Evolutionary conservation across 2,797 vertebrate species (phyloP).

Genomic region (Gadopsis bispinosus): DNA sequence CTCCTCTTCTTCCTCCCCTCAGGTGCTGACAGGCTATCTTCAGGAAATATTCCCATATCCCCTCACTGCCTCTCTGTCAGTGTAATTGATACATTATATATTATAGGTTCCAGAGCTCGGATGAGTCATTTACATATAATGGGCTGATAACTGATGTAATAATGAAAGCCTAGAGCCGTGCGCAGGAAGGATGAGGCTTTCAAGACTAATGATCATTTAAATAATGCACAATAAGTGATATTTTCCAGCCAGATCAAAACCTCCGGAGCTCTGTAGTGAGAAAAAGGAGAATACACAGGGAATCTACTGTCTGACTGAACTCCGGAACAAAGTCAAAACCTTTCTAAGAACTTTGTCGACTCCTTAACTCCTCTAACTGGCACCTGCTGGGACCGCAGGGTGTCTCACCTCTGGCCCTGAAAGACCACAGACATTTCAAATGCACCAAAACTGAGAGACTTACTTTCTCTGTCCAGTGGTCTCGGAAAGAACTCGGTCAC

Average conservation of each 20-base stretch:
- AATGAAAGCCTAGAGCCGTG: slow-evolving; percentile 74
- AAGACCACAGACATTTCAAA: slow-evolving; percentile 26
- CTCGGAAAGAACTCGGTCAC: background rate
- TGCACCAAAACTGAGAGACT: background rate
- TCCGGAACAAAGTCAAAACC: slow-evolving; percentile 52
- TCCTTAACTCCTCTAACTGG: slow-evolving; percentile 40
- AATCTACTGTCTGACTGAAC: slow-evolving; percentile 38
- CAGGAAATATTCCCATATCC: slow-evolving; percentile 65
- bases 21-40: slow-evolving; percentile 66
- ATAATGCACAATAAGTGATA: slow-evolving; percentile 77
- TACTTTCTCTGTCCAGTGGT: background rate
- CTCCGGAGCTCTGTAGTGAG: slow-evolving; percentile 43
- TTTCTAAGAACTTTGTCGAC: slow-evolving; percentile 48
- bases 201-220: slow-evolving; percentile 79
- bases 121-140: slow-evolving; percentile 79
- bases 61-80: slow-evolving; percentile 60
- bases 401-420: slow-evolving; percentile 20
- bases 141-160: slow-evolving; percentile 79
- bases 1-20: slow-evolving; percentile 17
- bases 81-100: slow-evolving; percentile 80
- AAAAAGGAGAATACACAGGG: slow-evolving; percentile 30
- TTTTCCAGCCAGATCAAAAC: slow-evolving; percentile 73
- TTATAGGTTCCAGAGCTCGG: slow-evolving; percentile 70
- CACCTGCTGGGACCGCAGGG: slow-evolving; percentile 35
- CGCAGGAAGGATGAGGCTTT: slow-evolving; percentile 63